Base-by-base conservation (phyloP, 2,797 vertebrate species). In the Rhinophrynus dorsalis region DNA sequence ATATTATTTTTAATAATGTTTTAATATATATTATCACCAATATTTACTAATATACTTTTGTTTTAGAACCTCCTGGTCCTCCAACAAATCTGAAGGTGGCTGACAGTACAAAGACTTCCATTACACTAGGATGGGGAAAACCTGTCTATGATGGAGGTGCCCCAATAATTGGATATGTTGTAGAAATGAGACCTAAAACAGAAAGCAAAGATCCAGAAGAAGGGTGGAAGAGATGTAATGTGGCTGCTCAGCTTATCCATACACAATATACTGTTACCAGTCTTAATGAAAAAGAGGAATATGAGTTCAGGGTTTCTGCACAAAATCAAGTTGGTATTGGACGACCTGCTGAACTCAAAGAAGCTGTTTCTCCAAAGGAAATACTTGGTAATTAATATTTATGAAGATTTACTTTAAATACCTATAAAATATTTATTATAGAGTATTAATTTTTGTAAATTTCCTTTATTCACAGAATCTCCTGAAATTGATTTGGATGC, bases 251-350 rank as follows among this genome's bases (percentile, higher is more conserved):
- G 73, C 84, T 99, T 74, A 84, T 94, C 21, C 89, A 92, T 54
- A 96, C 93, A 74, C 92, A 97, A 82, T 99, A 95, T 82, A 97
- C 94, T 1, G 93, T 94, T 54, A 89, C 91, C 58, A 94, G 93
- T 81, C 88, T 99, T 44, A 90, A 94, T 76, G 92, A 95, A 75
- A 92, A 94, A 1, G 86, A 95, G 12, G 81, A 90, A 52, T 99
- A 99, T 62, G 95, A 98, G 77, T 99, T 99, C 80, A 91, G 96
- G 74, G 97, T 99, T 68, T 97, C 95, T 40, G 96, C 97, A 56
- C 96, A 98, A 86, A 99, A 99, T 74, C 97, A 99, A 70, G 93
- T 98, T 83, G 97, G 97, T 76, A 90, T 99, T 82, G 96, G 97
- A 58, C 87, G 90, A 68, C 94, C 97, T 69, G 96, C 95, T 54